Evolutionary conservation across 2,113 vertebrate genomes (phyloP).

Genomic region (Chauna torquata): DNA sequence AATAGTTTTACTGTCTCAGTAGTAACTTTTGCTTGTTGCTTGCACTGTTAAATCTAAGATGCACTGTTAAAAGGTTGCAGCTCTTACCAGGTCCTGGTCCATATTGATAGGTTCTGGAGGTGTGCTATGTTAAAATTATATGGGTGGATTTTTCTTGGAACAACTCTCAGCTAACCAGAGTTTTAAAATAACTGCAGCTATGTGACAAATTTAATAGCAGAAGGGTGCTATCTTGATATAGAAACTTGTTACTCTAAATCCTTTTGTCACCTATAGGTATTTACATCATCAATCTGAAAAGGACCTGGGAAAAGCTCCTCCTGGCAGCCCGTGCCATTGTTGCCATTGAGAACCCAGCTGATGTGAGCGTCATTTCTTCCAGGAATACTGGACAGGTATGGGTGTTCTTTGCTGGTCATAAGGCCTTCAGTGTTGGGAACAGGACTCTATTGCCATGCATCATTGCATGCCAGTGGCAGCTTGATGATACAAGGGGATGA

Average conservation of each 20-base stretch:
- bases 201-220: neutral
- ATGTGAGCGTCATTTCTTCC: slow-evolving; percentile 98
- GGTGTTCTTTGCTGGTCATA: neutral
- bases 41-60: neutral
- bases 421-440: neutral
- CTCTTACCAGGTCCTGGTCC: slow-evolving; percentile 36
- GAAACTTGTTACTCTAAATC: neutral
- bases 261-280: slow-evolving; percentile 79
- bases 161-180: slow-evolving; percentile 76
- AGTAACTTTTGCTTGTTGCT: neutral
- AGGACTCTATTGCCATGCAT: neutral
- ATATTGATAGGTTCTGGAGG: slow-evolving; percentile 81
- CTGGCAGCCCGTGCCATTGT: slow-evolving; percentile 96
- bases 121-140: slow-evolving; percentile 75
- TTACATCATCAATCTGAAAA: slow-evolving; percentile 97
- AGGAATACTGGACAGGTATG: slow-evolving; percentile 96
- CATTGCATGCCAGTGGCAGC: neutral
- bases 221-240: rapidly evolving
- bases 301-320: slow-evolving; percentile 98
- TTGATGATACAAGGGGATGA: neutral
- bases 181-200: slow-evolving; percentile 79
- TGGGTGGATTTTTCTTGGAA: slow-evolving; percentile 78
- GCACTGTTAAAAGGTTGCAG: slow-evolving; percentile 78
- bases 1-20: rapidly evolving
- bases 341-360: slow-evolving; percentile 97